phyloP scores from a whole-genome alignment of 2,888 invertebrate genomes.

The Andrena marginata region DNA sequence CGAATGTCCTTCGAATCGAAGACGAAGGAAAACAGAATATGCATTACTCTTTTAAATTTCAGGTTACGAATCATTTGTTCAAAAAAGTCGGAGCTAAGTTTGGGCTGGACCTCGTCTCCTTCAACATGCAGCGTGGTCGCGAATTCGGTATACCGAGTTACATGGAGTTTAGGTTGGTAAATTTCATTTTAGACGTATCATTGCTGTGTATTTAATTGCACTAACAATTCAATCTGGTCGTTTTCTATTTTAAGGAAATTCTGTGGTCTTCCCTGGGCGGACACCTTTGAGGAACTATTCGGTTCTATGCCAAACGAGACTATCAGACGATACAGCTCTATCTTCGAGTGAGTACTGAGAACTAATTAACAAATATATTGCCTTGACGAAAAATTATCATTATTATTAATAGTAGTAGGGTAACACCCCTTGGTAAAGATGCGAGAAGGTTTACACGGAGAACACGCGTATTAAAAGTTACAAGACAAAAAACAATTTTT shows the following conservation, averaged over 20 bases:
- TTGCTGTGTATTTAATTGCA: background rate
- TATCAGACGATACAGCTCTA: slow-evolving; percentile 92
- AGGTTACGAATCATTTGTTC: slow-evolving; percentile 96
- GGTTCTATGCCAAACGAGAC: slow-evolving; percentile 96
- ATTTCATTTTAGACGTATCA: background rate
- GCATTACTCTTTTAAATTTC: slow-evolving; percentile 73
- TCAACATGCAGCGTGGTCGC: slow-evolving; percentile 97
- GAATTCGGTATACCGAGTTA: slow-evolving; percentile 97
- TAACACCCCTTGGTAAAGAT: too few species aligned
- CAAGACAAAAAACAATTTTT: too few species aligned
- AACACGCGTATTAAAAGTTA: too few species aligned
- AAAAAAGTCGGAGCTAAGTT: slow-evolving; percentile 93
- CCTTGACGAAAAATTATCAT: too few species aligned
- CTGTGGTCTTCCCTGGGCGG: slow-evolving; percentile 93
- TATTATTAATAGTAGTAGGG: too few species aligned
- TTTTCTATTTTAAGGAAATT: slow-evolving; percentile 88
- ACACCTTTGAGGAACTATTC: slow-evolving; percentile 92
- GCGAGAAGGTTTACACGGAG: too few species aligned
- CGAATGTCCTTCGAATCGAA: too few species aligned
- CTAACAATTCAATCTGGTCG: background rate
- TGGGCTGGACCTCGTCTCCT: slow-evolving; percentile 96
- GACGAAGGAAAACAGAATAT: background rate
- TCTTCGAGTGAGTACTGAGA: slow-evolving; percentile 89
- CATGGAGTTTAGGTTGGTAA: slow-evolving; percentile 91
- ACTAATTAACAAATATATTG: background rate